Percentiles rank a stretch among this genome's conserved stretches.
phyloP scores from a whole-genome alignment of 2,888 invertebrate species.

The Calliphora vomitoria region DNA sequence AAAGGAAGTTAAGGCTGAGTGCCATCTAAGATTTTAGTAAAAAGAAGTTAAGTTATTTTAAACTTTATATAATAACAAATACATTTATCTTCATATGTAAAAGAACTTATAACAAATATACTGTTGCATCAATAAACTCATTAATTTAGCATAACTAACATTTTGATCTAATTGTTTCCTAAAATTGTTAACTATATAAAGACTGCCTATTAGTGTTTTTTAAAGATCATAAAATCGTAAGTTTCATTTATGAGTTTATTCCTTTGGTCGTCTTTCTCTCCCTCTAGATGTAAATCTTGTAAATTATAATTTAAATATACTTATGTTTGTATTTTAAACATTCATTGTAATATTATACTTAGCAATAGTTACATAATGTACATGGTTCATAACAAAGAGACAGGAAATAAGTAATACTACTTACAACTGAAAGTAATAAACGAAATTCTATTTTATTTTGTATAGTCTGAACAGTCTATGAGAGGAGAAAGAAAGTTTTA shows the following conservation, averaged over 20 bases:
- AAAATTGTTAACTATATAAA: too few species aligned
- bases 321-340: background rate
- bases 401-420: constrained; percentile 13
- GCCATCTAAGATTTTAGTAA: too few species aligned
- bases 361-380: background rate
- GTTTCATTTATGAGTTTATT: background rate
- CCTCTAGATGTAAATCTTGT: background rate
- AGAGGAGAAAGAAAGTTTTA: background rate
- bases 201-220: background rate
- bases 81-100: too few species aligned
- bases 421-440: constrained; percentile 28
- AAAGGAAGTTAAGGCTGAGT: too few species aligned
- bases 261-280: too few species aligned
- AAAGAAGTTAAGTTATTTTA: too few species aligned
- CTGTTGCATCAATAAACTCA: too few species aligned
- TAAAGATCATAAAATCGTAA: background rate
- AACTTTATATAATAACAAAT: too few species aligned
- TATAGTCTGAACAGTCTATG: background rate
- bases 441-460: background rate
- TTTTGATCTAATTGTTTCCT: too few species aligned
- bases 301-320: background rate
- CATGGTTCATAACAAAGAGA: constrained; percentile 8
- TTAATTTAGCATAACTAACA: too few species aligned
- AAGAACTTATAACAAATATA: too few species aligned
- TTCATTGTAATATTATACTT: constrained; percentile 2